These are phyloP conservation scores for Pantherophis vulpinus DNA, from an alignment of 2,797 vertebrate species.

Conservation along the genomic window DNA sequence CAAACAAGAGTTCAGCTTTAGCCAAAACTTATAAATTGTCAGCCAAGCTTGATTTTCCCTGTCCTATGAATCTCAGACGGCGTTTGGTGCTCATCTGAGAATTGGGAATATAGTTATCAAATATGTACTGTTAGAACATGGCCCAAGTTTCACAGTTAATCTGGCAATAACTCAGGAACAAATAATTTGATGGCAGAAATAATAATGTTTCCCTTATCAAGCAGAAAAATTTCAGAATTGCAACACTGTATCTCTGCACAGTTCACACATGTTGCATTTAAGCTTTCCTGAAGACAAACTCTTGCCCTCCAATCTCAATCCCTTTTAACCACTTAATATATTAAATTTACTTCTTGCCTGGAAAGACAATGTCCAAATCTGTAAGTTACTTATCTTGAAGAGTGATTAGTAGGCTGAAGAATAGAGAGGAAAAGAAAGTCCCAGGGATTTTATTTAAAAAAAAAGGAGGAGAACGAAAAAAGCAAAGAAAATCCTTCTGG, in stretches of 20 bases:
- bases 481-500: neutral
- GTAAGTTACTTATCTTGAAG: neutral
- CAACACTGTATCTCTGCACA: neutral
- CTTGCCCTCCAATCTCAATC: neutral
- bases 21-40: neutral
- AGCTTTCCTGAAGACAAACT: neutral
- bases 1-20: neutral
- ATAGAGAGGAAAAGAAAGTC: neutral
- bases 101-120: neutral
- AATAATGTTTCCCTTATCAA: neutral
- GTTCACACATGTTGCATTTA: neutral
- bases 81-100: neutral
- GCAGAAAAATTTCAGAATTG: neutral
- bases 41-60: neutral
- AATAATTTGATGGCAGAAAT: neutral
- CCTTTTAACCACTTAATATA: neutral
- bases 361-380: neutral
- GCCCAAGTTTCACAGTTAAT: neutral
- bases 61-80: neutral
- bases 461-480: neutral
- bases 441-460: neutral
- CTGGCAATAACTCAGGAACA: neutral
- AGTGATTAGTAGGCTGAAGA: neutral
- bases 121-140: neutral
- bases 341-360: neutral